phyloP scores from a whole-genome alignment of 1,140 invertebrate genomes.

The Magallana angulata region DNA sequence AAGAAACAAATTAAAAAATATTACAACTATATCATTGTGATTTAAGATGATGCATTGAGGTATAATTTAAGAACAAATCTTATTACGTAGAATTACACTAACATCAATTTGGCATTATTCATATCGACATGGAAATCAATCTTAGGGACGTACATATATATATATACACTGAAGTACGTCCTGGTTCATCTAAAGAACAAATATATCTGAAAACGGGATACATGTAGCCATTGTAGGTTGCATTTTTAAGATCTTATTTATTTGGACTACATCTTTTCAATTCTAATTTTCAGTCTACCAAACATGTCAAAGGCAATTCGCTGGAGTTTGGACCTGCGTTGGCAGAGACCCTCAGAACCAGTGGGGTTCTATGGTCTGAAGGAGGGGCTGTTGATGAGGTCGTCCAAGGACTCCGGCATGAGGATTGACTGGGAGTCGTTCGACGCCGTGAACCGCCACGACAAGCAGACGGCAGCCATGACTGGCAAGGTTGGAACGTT shows the following conservation, averaged over 20 bases:
- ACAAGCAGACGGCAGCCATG: slow-evolving; percentile 40
- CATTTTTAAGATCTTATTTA: too few species aligned
- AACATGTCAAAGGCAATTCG: slow-evolving; percentile 71
- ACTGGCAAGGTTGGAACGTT: not conserved
- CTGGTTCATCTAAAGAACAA: not conserved
- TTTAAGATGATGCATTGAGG: too few species aligned
- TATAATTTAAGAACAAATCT: too few species aligned
- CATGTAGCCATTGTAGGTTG: not conserved
- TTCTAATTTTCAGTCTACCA: slow-evolving; percentile 57
- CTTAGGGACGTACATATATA: too few species aligned
- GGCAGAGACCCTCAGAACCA: slow-evolving; percentile 68
- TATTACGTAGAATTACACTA: too few species aligned
- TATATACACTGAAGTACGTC: too few species aligned
- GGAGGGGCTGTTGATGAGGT: slow-evolving; percentile 67
- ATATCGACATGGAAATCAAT: too few species aligned
- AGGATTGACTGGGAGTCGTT: slow-evolving; percentile 73
- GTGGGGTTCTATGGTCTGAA: slow-evolving; percentile 73
- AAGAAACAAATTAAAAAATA: too few species aligned
- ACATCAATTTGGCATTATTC: too few species aligned
- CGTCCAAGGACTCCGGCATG: slow-evolving; percentile 63
- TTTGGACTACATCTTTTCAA: too few species aligned
- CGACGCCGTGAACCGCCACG: slow-evolving; percentile 59
- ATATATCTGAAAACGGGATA: not conserved
- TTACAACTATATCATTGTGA: too few species aligned
- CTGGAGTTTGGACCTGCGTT: slow-evolving; percentile 75